phyloP scores from a whole-genome alignment of 2,113 vertebrate genomes.

The Tangachromis dhanisi region DNA sequence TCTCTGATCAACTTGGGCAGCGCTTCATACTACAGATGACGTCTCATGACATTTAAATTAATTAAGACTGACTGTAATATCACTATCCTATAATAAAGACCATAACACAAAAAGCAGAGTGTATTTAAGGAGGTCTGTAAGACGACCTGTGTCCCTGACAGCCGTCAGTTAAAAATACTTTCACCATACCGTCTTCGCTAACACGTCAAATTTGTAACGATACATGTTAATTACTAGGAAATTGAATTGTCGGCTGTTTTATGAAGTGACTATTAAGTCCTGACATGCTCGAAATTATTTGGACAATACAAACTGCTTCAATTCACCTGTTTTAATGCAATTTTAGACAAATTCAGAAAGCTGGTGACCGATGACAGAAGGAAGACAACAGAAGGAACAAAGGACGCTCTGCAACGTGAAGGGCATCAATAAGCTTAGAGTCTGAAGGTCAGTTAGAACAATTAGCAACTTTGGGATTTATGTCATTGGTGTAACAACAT shows the following conservation, averaged over 20 bases:
- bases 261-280: neutral
- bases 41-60: neutral
- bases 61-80: neutral
- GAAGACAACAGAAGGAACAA: neutral
- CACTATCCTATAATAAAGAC: neutral
- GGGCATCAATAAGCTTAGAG: neutral
- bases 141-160: neutral
- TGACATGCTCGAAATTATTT: neutral
- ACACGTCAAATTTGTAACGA: neutral
- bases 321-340: neutral
- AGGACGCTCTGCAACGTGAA: fast-evolving
- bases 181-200: neutral
- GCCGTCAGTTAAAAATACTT: neutral
- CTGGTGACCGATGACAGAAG: neutral
- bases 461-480: neutral
- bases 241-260: fast-evolving
- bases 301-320: neutral
- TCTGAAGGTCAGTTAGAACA: neutral
- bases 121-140: neutral
- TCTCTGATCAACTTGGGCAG: neutral
- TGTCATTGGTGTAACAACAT: neutral
- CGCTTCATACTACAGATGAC: neutral
- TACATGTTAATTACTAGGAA: neutral
- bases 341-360: neutral
- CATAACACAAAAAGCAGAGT: neutral